phyloP scores from a whole-genome alignment of 2,888 invertebrate genomes.

The Tuta absoluta region DNA sequence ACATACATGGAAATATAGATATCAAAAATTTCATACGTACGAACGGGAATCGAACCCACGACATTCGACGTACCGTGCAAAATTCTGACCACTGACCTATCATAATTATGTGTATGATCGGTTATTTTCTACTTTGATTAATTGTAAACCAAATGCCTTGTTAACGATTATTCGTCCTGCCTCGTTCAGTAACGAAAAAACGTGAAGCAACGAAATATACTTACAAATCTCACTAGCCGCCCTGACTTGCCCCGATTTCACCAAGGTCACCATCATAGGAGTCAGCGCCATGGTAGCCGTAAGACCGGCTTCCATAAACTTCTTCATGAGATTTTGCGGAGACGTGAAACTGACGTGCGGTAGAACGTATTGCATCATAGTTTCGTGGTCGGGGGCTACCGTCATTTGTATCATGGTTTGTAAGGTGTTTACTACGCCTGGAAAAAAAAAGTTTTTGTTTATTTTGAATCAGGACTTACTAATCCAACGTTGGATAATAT shows the following conservation, averaged over 20 bases:
- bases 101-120: too few species aligned
- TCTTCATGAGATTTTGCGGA: conserved; percentile 73
- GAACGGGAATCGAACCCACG: too few species aligned
- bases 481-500: too few species aligned
- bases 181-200: not conserved
- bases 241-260: conserved; percentile 67
- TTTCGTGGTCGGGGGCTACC: conserved; percentile 81
- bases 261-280: conserved; percentile 71
- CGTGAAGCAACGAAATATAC: conserved; percentile 38
- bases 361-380: conserved; percentile 77
- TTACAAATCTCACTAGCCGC: conserved; percentile 76
- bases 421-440: conserved; percentile 79
- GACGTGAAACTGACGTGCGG: conserved; percentile 78
- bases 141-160: too few species aligned
- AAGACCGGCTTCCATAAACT: conserved; percentile 70
- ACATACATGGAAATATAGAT: too few species aligned
- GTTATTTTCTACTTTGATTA: too few species aligned
- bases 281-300: conserved; percentile 60
- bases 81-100: too few species aligned
- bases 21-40: too few species aligned
- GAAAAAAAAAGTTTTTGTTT: conserved; percentile 26
- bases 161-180: too few species aligned
- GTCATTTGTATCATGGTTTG: conserved; percentile 76
- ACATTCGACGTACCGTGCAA: too few species aligned
- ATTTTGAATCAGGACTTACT: too few species aligned